phyloP scores from a whole-genome alignment of 2,888 invertebrate species.

The Microdon myrmicae region DNA sequence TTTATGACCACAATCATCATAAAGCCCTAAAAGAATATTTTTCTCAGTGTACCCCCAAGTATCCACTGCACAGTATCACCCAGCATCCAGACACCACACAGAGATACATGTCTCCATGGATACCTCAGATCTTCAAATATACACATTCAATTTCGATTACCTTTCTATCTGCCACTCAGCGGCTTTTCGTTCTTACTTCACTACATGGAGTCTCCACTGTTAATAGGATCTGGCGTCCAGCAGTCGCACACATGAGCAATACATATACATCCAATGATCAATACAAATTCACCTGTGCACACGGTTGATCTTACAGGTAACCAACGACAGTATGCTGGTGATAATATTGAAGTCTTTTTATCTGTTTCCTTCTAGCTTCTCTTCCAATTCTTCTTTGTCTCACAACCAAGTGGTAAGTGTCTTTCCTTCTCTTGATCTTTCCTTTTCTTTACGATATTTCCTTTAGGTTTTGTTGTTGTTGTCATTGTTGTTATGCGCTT shows the following conservation, averaged over 20 bases:
- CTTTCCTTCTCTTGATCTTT: slow-evolving; percentile 6
- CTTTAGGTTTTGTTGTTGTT: too few relatives aligned
- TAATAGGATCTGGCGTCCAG: slow-evolving; percentile 18
- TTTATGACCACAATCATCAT: slow-evolving; percentile 44
- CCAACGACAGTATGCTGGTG: slow-evolving; percentile 8
- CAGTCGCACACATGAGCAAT: slow-evolving; percentile 6
- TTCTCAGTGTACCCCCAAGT: slow-evolving; percentile 46
- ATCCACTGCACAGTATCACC: slow-evolving; percentile 26
- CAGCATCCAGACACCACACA: slow-evolving; percentile 46
- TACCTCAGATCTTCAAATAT: slow-evolving; percentile 28
- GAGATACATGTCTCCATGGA: slow-evolving; percentile 30
- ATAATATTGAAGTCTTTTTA: slow-evolving; percentile 15
- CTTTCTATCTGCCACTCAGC: slow-evolving; percentile 28
- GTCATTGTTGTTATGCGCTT: too few relatives aligned
- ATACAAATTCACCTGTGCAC: slow-evolving; percentile 45
- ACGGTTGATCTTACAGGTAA: slow-evolving; percentile 26
- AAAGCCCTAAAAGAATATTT: slow-evolving; percentile 39
- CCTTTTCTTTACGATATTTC: too few relatives aligned
- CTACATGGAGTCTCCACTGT: too few relatives aligned
- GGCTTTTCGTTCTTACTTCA: slow-evolving; percentile 17
- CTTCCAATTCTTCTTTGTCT: slow-evolving; percentile 30
- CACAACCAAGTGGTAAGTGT: slow-evolving; percentile 10
- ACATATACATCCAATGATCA: slow-evolving; percentile 25
- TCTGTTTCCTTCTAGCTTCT: too few relatives aligned
- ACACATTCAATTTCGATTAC: slow-evolving; percentile 28